Conservation (phyloP, 1,140 invertebrate genomes). For the Oryzaephilus surinamensis region DNA sequence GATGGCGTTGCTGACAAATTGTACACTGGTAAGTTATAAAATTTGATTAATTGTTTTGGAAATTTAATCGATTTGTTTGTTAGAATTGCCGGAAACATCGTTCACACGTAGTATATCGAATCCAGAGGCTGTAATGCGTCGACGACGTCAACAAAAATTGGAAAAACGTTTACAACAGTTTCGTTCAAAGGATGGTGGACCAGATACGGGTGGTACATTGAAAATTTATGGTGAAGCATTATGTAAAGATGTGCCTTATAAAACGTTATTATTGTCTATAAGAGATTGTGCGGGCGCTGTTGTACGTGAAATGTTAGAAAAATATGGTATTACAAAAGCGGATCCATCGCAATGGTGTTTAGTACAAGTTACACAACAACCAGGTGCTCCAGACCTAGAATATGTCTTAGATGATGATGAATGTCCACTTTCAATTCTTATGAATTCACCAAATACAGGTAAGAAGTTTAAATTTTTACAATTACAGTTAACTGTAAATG, state of each 20-base stretch:
- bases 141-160: constrained; percentile 91
- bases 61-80: constrained; percentile 22
- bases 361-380: constrained; percentile 67
- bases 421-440: constrained; percentile 89
- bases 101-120: constrained; percentile 98
- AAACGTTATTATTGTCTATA: constrained; percentile 89
- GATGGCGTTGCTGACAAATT: constrained; percentile 86
- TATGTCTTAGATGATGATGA: constrained; percentile 95
- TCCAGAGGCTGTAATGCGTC: constrained; percentile 97
- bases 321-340: constrained; percentile 84
- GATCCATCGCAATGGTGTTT: constrained; percentile 89
- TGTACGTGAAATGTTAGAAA: constrained; percentile 92
- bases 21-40: constrained; percentile 87
- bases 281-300: constrained; percentile 85
- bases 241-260: constrained; percentile 95
- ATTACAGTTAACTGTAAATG: not conserved
- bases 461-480: constrained; percentile 33
- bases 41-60: constrained; percentile 2
- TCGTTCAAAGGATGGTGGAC: constrained; percentile 83
- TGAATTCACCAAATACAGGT: constrained; percentile 75
- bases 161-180: constrained; percentile 96
- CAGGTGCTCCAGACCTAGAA: constrained; percentile 49
- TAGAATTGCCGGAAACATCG: constrained; percentile 93
- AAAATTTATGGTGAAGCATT: constrained; percentile 97
- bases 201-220: constrained; percentile 87